Evolutionary conservation across 2,888 invertebrate genomes (phyloP).

Genomic region (Mantis religiosa): DNA sequence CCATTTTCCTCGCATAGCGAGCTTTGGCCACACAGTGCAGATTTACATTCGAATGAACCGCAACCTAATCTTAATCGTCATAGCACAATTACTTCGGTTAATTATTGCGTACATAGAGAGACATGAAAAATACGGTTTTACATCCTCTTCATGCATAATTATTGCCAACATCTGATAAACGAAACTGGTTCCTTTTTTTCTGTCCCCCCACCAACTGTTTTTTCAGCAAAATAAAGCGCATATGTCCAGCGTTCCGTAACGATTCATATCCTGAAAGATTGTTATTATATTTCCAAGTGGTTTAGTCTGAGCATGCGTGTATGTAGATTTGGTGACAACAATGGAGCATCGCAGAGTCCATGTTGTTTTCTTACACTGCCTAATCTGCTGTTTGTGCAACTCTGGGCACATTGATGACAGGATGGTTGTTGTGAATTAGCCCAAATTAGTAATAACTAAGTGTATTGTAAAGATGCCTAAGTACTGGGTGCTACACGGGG

Average conservation of each 20-base stretch:
- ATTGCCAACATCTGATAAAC: constrained; percentile 24
- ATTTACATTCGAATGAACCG: neutral
- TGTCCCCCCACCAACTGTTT: neutral
- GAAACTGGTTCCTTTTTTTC: constrained; percentile 15
- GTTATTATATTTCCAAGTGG: constrained; percentile 2
- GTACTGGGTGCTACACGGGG: no score
- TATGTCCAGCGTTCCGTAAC: constrained; percentile 16
- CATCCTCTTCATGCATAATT: constrained; percentile 29
- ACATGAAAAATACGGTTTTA: constrained; percentile 14
- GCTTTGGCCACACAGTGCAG: neutral
- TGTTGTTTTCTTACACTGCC: neutral
- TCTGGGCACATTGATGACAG: neutral
- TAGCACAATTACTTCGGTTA: constrained; percentile 14
- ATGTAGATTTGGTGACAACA: neutral
- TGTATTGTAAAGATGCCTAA: no score
- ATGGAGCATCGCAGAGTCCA: neutral
- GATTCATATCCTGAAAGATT: constrained; percentile 16
- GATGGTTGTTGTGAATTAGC: no score
- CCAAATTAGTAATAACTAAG: no score
- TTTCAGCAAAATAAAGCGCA: constrained; percentile 10
- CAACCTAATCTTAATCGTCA: constrained; percentile 12
- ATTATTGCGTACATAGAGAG: constrained; percentile 12
- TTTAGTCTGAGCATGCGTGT: neutral
- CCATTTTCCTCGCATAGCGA: neutral
- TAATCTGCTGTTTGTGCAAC: neutral